phyloP scores from a whole-genome alignment of 2,797 vertebrate genomes.

The Halcyon leucocephala region DNA sequence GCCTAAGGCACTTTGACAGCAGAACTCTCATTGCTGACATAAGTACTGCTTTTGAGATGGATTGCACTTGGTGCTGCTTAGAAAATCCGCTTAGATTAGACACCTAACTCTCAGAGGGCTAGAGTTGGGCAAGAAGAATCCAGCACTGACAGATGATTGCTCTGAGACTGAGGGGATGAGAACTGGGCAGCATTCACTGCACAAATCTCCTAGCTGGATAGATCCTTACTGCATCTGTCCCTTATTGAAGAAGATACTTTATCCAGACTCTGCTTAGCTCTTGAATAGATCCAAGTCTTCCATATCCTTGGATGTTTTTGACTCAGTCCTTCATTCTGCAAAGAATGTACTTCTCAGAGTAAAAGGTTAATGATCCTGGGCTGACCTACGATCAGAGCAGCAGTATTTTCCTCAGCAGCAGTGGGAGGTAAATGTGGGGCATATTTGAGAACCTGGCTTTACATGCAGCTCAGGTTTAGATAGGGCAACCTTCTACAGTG shows the following conservation, averaged over 20 bases:
- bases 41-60: not conserved
- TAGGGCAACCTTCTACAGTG: not conserved
- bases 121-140: not conserved
- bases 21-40: not conserved
- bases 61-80: not conserved
- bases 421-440: not conserved
- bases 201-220: not conserved
- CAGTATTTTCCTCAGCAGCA: not conserved
- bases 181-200: not conserved
- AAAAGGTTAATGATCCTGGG: not conserved
- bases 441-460: slow-evolving; percentile 18
- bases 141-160: not conserved
- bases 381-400: not conserved
- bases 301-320: not conserved
- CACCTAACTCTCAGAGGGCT: not conserved
- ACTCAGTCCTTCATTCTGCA: not conserved
- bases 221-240: not conserved
- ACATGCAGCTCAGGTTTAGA: slow-evolving; percentile 47
- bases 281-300: not conserved
- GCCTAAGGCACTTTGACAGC: not conserved
- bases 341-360: not conserved
- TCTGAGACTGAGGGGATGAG: not conserved
- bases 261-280: not conserved
- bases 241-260: not conserved
- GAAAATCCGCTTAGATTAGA: not conserved